Evolutionary conservation across 2,113 vertebrate species (phyloP).

Genomic region (Morone chrysops): DNA sequence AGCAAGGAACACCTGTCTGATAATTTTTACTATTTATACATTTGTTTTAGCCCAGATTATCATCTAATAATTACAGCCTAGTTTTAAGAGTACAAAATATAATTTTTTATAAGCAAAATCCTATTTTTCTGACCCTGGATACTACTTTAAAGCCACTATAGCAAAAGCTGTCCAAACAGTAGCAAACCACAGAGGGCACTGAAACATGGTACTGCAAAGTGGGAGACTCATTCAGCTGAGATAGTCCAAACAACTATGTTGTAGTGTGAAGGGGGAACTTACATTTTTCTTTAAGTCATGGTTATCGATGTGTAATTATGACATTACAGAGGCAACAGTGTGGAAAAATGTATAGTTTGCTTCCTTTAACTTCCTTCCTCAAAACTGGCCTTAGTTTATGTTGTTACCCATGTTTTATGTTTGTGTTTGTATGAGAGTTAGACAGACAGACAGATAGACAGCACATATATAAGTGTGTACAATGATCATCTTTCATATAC

Average conservation of each 20-base stretch:
- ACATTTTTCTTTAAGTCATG: conserved; percentile 22
- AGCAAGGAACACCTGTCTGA: conserved; percentile 5
- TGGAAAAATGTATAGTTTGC: conserved; percentile 57
- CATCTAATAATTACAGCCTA: conserved; percentile 16
- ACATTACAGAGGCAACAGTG: conserved; percentile 41
- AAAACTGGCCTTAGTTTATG: conserved; percentile 83
- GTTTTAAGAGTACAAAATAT: conserved; percentile 23
- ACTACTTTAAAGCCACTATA: conserved; percentile 46
- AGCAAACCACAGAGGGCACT: conserved; percentile 60
- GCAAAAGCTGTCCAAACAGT: conserved; percentile 49
- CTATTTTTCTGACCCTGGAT: conserved; percentile 58
- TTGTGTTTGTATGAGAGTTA: conserved; percentile 16
- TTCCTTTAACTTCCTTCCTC: conserved; percentile 69
- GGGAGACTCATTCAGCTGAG: conserved; percentile 20
- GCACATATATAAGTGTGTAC: conserved; percentile 24
- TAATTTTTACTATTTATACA: conserved; percentile 48
- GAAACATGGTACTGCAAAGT: conserved; percentile 31
- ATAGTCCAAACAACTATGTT: conserved; percentile 15
- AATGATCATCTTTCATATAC: conserved; percentile 42
- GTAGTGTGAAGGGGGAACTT: conserved; percentile 1
- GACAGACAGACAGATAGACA: conserved; percentile 20
- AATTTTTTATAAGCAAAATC: conserved; percentile 53
- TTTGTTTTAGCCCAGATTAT: conserved; percentile 42
- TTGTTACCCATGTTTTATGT: conserved; percentile 51
- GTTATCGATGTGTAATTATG: conserved; percentile 22